phyloP scores from a whole-genome alignment of 2,797 vertebrate genomes.

The Enteromius anoplus region DNA sequence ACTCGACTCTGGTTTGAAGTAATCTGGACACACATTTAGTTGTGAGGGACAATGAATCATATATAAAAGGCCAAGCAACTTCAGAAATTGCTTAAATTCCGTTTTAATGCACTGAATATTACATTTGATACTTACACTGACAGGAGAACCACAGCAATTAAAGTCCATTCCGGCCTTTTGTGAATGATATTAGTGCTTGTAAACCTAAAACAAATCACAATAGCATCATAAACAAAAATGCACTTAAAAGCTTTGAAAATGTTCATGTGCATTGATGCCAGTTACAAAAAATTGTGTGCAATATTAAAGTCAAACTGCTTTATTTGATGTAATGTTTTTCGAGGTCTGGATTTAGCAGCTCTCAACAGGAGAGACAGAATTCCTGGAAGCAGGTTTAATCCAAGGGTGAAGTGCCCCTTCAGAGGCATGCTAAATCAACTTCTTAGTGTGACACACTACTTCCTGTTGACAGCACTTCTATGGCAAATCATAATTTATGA shows the following conservation, averaged over 20 bases:
- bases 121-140: slow-evolving; percentile 73
- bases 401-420: slow-evolving; percentile 62
- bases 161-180: slow-evolving; percentile 77
- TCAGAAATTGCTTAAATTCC: neutral
- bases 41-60: neutral
- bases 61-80: neutral
- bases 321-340: slow-evolving; percentile 14
- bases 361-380: slow-evolving; percentile 66
- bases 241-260: neutral
- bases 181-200: slow-evolving; percentile 79
- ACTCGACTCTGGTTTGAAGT: neutral
- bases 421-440: slow-evolving; percentile 64
- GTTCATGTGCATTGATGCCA: neutral
- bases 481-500: slow-evolving; percentile 58
- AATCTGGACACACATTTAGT: neutral
- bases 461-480: slow-evolving; percentile 62
- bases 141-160: slow-evolving; percentile 76
- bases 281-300: neutral
- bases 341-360: slow-evolving; percentile 58
- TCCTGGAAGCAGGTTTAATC: slow-evolving; percentile 72
- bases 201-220: slow-evolving; percentile 65
- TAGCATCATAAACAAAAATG: neutral
- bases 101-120: neutral
- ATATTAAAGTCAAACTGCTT: slow-evolving; percentile 21
- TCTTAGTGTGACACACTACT: slow-evolving; percentile 63